Evolutionary conservation across 2,113 vertebrate genomes (phyloP).

Genomic region (Clarias gariepinus): DNA sequence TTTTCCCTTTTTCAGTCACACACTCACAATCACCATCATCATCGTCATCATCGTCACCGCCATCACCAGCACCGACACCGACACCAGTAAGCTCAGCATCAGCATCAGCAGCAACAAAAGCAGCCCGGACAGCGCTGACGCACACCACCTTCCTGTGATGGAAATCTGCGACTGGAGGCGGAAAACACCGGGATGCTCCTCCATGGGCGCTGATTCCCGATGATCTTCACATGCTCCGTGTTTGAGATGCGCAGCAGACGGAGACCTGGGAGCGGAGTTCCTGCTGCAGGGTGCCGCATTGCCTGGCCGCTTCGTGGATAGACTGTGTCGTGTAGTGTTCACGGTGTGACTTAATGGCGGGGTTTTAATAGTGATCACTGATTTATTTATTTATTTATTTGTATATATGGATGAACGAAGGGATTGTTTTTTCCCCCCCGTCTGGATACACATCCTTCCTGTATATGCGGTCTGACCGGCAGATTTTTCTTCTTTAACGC

Average conservation of each 20-base stretch:
- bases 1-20: slow-evolving; percentile 30
- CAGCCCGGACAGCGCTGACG: slow-evolving; percentile 61
- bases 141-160: slow-evolving; percentile 53
- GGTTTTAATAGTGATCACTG: slow-evolving; percentile 49
- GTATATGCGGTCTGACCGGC: slow-evolving; percentile 12
- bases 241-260: slow-evolving; percentile 63
- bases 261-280: slow-evolving; percentile 68
- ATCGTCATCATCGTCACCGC: background rate
- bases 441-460: slow-evolving; percentile 1
- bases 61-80: background rate
- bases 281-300: slow-evolving; percentile 86
- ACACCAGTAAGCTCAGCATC: background rate
- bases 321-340: slow-evolving; percentile 65
- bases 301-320: slow-evolving; percentile 66
- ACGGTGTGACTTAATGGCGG: slow-evolving; percentile 39
- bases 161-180: slow-evolving; percentile 25
- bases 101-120: slow-evolving; percentile 65
- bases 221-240: slow-evolving; percentile 37
- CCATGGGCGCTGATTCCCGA: slow-evolving; percentile 36
- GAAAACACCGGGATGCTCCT: slow-evolving; percentile 47
- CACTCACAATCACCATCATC: slow-evolving; percentile 54
- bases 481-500: background rate
- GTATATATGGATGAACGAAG: slow-evolving; percentile 60
- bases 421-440: slow-evolving; percentile 36
- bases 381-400: slow-evolving; percentile 57